Conservation (phyloP, 2,113 vertebrate species). For the Heterochromis multidens region DNA sequence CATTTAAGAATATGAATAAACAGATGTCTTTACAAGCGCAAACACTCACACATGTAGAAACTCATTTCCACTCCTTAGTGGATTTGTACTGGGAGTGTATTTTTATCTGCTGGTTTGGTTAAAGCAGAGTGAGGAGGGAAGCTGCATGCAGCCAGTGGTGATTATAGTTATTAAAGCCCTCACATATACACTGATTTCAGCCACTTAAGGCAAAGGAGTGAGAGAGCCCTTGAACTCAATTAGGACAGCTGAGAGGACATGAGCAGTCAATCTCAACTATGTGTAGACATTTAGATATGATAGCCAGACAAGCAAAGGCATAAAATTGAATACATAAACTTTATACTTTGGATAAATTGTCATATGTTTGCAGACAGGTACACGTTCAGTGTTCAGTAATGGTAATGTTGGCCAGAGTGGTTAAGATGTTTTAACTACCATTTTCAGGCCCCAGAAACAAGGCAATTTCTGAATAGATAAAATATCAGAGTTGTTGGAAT, state of each 20-base stretch:
- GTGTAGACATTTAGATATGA: neutral
- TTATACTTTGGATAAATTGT: neutral
- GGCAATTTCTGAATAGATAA: neutral
- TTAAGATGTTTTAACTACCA: neutral
- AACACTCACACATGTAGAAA: slow-evolving; percentile 35
- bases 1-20: neutral
- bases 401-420: neutral
- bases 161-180: slow-evolving; percentile 75
- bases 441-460: neutral
- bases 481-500: neutral
- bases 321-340: neutral
- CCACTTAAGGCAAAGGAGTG: slow-evolving; percentile 36
- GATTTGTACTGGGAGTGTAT: slow-evolving; percentile 56
- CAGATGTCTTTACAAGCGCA: slow-evolving; percentile 17
- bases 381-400: neutral
- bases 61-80: slow-evolving; percentile 46
- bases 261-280: slow-evolving; percentile 15
- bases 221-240: slow-evolving; percentile 50
- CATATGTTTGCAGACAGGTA: neutral
- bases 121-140: slow-evolving; percentile 66
- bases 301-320: neutral
- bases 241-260: slow-evolving; percentile 47
- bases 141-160: slow-evolving; percentile 63
- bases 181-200: slow-evolving; percentile 19
- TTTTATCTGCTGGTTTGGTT: slow-evolving; percentile 66